A percentile compares a stretch with the other conserved stretches of the same genome.
These are phyloP conservation scores for Nettapus auritus DNA, from an alignment of 2,113 vertebrate species.

Conservation along the genomic window DNA sequence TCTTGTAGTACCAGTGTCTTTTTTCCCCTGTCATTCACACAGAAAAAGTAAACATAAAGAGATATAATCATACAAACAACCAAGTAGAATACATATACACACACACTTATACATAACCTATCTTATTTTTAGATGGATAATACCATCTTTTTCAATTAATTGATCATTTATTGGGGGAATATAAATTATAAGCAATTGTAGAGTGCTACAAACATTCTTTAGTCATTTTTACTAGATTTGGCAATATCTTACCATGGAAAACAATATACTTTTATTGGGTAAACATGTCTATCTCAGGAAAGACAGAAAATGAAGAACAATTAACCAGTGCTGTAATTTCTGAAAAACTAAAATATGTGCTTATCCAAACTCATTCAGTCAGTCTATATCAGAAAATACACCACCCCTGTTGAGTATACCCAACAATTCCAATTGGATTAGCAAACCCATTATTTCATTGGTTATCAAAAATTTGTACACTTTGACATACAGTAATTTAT, in stretches of 20 bases:
- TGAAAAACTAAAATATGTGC: slow-evolving; percentile 16
- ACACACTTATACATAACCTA: not conserved
- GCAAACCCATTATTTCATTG: not conserved
- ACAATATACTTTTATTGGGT: not conserved
- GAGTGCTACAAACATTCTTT: not conserved
- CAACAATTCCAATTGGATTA: not conserved
- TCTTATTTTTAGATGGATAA: not conserved
- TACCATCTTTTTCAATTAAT: not conserved
- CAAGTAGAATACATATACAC: not conserved
- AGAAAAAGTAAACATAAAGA: not conserved
- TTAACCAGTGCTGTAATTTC: not conserved
- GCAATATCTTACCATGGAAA: not conserved
- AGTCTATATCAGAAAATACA: not conserved
- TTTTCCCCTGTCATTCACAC: not conserved
- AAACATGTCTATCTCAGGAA: not conserved
- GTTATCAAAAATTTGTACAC: not conserved
- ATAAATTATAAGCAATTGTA: not conserved
- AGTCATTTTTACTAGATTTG: not conserved
- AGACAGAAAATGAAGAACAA: not conserved
- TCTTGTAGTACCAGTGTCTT: not conserved
- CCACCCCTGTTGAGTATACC: not conserved
- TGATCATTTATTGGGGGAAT: not conserved
- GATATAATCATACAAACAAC: not conserved
- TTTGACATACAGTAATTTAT: not conserved
- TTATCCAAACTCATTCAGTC: not conserved